Evolutionary conservation across 2,888 invertebrate species (phyloP).

Genomic region (Morpho helenor): DNA sequence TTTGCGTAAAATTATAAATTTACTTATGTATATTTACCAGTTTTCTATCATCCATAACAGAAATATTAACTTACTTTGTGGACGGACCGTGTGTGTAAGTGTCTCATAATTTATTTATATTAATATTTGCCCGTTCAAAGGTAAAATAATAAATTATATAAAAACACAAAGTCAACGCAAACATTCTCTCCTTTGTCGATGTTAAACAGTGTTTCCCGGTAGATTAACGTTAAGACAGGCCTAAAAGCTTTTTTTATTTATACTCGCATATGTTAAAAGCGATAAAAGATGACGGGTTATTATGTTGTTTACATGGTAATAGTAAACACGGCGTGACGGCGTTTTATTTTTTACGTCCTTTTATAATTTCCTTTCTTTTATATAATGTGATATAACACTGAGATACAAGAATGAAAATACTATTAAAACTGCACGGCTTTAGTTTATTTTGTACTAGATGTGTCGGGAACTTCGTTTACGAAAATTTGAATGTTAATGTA

Average conservation of each 20-base stretch:
- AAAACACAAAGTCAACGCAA: conserved; percentile 1
- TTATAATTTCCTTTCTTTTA: neutral
- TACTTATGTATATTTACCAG: no score
- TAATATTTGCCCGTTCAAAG: no score
- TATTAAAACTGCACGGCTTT: no score
- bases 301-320: neutral
- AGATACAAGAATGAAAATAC: no score
- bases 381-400: neutral
- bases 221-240: conserved; percentile 22
- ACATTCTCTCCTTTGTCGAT: conserved; percentile 5
- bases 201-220: conserved; percentile 4
- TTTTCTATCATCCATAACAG: no score
- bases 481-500: no score
- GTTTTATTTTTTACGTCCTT: neutral
- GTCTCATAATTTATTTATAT: no score
- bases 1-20: no score
- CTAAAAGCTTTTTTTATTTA: conserved; percentile 27
- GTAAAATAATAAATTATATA: neutral
- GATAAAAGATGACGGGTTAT: conserved; percentile 15
- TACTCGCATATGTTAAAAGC: conserved; percentile 19
- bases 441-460: no score
- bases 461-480: no score
- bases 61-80: no score
- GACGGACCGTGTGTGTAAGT: no score
- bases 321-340: neutral